A percentile compares a stretch with the other conserved stretches of the same genome.
Evolutionary conservation across 2,888 invertebrate genomes (phyloP).

Genomic region (Mimas tiliae): DNA sequence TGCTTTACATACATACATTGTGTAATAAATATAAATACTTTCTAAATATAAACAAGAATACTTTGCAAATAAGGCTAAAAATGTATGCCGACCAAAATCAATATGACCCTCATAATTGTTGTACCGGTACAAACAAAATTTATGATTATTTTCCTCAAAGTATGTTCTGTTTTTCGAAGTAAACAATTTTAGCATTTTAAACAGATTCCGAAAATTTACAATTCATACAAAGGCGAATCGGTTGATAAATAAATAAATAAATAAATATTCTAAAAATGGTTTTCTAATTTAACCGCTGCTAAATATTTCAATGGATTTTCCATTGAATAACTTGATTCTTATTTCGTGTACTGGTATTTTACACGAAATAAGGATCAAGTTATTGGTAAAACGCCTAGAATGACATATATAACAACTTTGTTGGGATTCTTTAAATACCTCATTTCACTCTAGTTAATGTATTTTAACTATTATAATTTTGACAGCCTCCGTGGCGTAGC

Average conservation of each 20-base stretch:
- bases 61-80: not conserved
- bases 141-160: conserved; percentile 14
- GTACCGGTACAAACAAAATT: conserved; percentile 8
- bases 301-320: not conserved
- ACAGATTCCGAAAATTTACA: not conserved
- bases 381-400: not conserved
- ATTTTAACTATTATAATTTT: too few relatives aligned
- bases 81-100: not conserved
- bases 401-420: too few relatives aligned
- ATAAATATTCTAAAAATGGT: not conserved
- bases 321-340: too few relatives aligned
- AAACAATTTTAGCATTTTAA: conserved; percentile 15
- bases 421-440: too few relatives aligned
- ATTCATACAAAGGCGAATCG: not conserved
- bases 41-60: not conserved
- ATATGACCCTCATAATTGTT: conserved; percentile 10
- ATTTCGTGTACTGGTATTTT: not conserved
- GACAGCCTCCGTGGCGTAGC: too few relatives aligned
- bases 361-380: too few relatives aligned
- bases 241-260: not conserved
- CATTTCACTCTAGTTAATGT: too few relatives aligned
- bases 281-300: not conserved
- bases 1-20: too few relatives aligned
- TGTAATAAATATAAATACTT: not conserved
- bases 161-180: not conserved